These are phyloP conservation scores for Bombus polaris DNA, from an alignment of 1,140 invertebrate species.

Conservation along the genomic window DNA sequence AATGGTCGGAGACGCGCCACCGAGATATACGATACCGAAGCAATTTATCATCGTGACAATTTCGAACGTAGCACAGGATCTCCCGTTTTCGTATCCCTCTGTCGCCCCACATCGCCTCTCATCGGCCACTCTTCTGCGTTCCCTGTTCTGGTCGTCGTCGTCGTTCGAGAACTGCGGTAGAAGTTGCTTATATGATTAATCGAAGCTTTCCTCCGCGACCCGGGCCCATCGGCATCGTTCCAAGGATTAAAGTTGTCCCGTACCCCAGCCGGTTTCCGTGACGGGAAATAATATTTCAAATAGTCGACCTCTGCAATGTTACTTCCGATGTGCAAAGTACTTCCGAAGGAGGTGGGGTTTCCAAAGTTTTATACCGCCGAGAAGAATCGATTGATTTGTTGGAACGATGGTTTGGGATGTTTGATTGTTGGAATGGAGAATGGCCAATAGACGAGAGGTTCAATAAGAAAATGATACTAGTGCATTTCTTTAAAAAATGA, in stretches of 20 bases:
- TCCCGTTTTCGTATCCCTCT: conserved; percentile 13
- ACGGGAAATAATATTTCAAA: conserved; percentile 37
- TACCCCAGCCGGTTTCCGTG: neutral
- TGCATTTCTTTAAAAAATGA: neutral
- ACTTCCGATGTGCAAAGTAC: conserved; percentile 24
- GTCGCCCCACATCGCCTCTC: neutral
- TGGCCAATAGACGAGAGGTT: neutral
- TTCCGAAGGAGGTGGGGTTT: neutral
- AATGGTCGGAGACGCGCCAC: conserved; percentile 54
- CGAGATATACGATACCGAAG: conserved; percentile 58
- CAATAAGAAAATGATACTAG: neutral
- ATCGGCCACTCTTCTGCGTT: neutral
- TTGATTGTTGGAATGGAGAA: neutral
- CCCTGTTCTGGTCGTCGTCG: neutral
- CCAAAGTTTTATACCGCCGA: neutral
- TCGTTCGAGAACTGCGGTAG: conserved; percentile 52
- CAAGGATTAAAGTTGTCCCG: conserved; percentile 57
- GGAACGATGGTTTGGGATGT: neutral
- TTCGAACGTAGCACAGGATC: conserved; percentile 48
- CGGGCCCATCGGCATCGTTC: conserved; percentile 28
- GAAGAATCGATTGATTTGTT: neutral
- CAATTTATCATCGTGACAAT: conserved; percentile 71
- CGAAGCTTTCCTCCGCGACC: conserved; percentile 49
- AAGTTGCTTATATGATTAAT: conserved; percentile 71
- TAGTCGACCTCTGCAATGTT: neutral